Base-by-base conservation (phyloP, 2,888 invertebrate species). In the Eumerus sabulonum region DNA sequence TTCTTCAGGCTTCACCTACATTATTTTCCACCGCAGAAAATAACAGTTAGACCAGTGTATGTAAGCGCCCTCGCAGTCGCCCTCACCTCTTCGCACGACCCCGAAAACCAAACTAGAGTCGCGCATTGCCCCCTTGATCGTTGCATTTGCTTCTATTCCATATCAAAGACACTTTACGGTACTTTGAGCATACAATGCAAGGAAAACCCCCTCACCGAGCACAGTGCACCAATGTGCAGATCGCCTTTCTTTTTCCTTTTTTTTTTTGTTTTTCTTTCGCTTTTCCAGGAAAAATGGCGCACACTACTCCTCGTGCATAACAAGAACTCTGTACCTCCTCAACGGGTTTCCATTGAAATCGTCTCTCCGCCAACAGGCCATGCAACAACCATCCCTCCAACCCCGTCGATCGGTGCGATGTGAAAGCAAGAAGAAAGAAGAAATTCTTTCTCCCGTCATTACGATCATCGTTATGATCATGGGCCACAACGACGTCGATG, bases 201-300 rank as follows among this genome's bases (percentile, higher is more conserved):
- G 60, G 67, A 16, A 63, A 57, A 44, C 40, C 57, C 51, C 57
- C 67, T 13, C n/a, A n/a, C n/a, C n/a, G n/a, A n/a, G 44, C 48
- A 13, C 66, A n/a, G 36, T 27, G 5, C 44, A 9, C 14, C 14
- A 44, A 42, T 54, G 59, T 63, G 48, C 44, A 76, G 77, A 73
- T 74, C 60, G 79, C 79, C 79, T 79, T 79, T 79, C 79, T 79
- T 79, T 79, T 79, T n/a, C n/a, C n/a, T n/a, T n/a, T n/a, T n/a
- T n/a, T n/a, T n/a, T n/a, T n/a, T n/a, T n/a, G n/a, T n/a, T n/a
- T n/a, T n/a, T n/a, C n/a, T n/a, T n/a, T 79, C 70, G 79, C 79
- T 79, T 79, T 79, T 79, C 79, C 79, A 74, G 74, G 79, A 79
- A 79, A 79, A 73, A 74, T 70, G 74, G 74, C 79, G 74, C 79